Base-by-base conservation (phyloP, 2,113 vertebrate species). In the Gobio gobio region DNA sequence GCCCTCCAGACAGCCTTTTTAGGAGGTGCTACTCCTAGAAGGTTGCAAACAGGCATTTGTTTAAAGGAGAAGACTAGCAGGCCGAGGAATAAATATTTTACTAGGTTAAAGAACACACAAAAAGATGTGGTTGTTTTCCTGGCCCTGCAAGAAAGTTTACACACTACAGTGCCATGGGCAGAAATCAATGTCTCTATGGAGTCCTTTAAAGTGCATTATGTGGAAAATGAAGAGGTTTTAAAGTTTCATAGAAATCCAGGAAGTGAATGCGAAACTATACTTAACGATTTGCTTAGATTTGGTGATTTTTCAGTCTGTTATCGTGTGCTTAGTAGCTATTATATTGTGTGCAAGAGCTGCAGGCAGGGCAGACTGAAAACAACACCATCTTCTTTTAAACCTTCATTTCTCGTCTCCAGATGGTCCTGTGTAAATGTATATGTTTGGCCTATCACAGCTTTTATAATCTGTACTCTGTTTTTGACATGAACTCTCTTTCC, bases 331-430 rank as follows among this genome's bases (percentile, higher is more conserved):
- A 64, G 59, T 29, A 45, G 3, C 56, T 78, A n/a, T 78, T 78
- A 26, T 63, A 79, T 45, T 63, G 54, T 58, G 75, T 78, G 20
- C 54, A n/a, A 4, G 12, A 61, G n/a, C 77, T 79, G 36, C 40
- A 61, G 36, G 77, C 16, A 63, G 78, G 58, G 58, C 40, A 66
- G 61, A 79, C 10, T 45, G 56, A 78, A 61, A 79, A 79, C 13
- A 61, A 2, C 40, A 40, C 40, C 36, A 43, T 61, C 56, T 79
- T 43, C 36, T 78, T 78, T 18, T 59, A 78, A 78, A 78, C 36
- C 56, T 78, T 79, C 24, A 83, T 49, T 83, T 83, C 58, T 75
- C 59, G 36, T 47, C 70, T 75, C 82, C 82, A 83, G 70, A 75
- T 59, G 68, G 82, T 26, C 54, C 33, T 16, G 70, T 45, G 36